phyloP scores from a whole-genome alignment of 2,797 vertebrate species.

The Pagetopsis macropterus region DNA sequence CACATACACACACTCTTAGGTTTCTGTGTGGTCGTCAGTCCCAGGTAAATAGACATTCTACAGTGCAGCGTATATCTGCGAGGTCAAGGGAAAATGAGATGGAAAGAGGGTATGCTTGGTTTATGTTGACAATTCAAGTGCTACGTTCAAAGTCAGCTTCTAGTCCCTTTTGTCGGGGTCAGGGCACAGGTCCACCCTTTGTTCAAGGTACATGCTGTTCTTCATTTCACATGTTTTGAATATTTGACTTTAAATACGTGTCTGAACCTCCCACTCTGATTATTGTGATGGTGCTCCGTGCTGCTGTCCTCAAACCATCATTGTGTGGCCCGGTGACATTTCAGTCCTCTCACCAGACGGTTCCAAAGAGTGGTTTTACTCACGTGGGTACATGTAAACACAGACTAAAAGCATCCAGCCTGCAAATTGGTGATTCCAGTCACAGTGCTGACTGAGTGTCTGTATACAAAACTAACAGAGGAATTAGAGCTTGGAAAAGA shows the following conservation, averaged over 20 bases:
- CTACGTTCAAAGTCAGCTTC: conserved; percentile 37
- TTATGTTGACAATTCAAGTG: conserved; percentile 66
- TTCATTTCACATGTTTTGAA: conserved; percentile 52
- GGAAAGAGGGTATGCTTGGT: conserved; percentile 46
- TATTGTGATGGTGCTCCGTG: conserved; percentile 5
- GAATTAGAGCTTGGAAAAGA: conserved; percentile 38
- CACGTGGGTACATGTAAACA: conserved; percentile 77
- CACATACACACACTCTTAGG: conserved; percentile 31
- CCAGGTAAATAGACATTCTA: conserved; percentile 71
- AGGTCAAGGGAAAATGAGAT: conserved; percentile 72
- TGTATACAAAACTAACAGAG: conserved; percentile 65
- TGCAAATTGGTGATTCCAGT: conserved; percentile 73
- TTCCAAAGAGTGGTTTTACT: conserved; percentile 61
- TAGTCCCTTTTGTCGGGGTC: conserved; percentile 47
- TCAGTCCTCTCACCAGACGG: conserved; percentile 43
- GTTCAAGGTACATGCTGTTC: conserved; percentile 42
- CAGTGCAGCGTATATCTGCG: conserved; percentile 64
- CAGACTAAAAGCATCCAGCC: conserved; percentile 70
- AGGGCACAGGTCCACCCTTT: conserved; percentile 34
- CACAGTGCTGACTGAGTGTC: conserved; percentile 49
- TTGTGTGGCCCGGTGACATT: conserved; percentile 57
- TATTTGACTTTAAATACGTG: conserved; percentile 33
- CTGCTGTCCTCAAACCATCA: conserved; percentile 42
- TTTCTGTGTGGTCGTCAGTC: conserved; percentile 78
- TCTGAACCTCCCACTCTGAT: conserved; percentile 32